Evolutionary conservation across 2,888 invertebrate species (phyloP).

Genomic region (Folsomia manolachei): DNA sequence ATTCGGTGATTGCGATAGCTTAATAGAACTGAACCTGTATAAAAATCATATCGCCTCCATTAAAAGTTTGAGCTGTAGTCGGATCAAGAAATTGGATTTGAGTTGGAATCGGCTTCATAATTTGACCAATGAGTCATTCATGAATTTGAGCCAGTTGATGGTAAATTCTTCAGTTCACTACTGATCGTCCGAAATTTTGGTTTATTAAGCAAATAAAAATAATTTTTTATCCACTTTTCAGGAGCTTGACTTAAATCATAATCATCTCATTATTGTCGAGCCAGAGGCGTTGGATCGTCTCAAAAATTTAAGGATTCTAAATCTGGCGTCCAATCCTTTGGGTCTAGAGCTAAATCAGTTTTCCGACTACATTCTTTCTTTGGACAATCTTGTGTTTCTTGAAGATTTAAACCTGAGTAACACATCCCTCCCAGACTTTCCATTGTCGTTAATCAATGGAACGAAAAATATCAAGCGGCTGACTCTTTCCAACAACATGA

Average conservation of each 20-base stretch:
- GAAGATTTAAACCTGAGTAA: constrained; percentile 45
- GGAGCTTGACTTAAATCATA: constrained; percentile 42
- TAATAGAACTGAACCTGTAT: constrained; percentile 30
- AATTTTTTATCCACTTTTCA: neutral
- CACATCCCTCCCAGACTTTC: constrained; percentile 40
- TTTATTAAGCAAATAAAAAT: neutral
- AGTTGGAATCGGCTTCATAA: constrained; percentile 41
- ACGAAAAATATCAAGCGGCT: constrained; percentile 38
- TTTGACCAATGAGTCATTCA: constrained; percentile 29
- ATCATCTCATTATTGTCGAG: constrained; percentile 40
- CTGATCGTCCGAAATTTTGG: neutral
- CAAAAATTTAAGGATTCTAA: constrained; percentile 31
- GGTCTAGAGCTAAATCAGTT: constrained; percentile 31
- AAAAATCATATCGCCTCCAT: constrained; percentile 34
- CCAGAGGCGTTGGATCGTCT: constrained; percentile 30
- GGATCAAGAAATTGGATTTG: constrained; percentile 38
- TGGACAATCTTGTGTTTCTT: constrained; percentile 33
- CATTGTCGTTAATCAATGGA: constrained; percentile 33
- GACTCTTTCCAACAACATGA: constrained; percentile 38
- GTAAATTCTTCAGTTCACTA: neutral
- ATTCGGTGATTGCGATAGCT: constrained; percentile 36
- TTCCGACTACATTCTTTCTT: constrained; percentile 27
- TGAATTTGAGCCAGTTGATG: constrained; percentile 17
- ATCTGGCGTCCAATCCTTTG: constrained; percentile 37
- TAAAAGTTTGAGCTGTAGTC: constrained; percentile 30